Percentiles rank a stretch among this genome's conserved stretches.
These are phyloP conservation scores for Cosmia pyralina DNA, from an alignment of 2,888 invertebrate species.

Conservation along the genomic window DNA sequence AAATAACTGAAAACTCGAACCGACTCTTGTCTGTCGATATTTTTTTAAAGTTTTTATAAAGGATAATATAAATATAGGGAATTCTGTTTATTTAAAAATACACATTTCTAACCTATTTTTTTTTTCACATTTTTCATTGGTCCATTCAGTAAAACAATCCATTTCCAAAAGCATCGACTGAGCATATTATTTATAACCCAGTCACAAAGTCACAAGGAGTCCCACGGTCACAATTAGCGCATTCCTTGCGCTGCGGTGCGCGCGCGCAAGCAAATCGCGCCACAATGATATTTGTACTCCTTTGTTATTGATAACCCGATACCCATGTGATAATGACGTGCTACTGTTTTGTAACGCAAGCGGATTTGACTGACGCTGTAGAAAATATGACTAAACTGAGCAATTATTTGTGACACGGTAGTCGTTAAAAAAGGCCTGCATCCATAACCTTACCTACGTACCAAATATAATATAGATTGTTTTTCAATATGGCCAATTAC, in stretches of 20 bases:
- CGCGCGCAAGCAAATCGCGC: slow-evolving; percentile 52
- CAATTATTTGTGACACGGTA: too few relatives aligned
- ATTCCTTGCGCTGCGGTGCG: slow-evolving; percentile 44
- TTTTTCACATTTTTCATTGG: too few relatives aligned
- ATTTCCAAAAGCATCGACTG: neutral
- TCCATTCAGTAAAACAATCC: neutral
- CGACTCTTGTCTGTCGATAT: neutral
- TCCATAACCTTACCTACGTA: too few relatives aligned
- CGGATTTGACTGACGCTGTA: slow-evolving; percentile 5
- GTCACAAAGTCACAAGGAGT: slow-evolving; percentile 19
- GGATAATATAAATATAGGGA: neutral
- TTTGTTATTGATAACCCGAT: slow-evolving; percentile 63
- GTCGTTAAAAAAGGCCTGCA: too few relatives aligned
- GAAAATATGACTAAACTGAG: slow-evolving; percentile 17
- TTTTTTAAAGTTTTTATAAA: neutral
- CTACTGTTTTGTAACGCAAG: slow-evolving; percentile 39
- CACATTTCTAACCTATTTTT: neutral
- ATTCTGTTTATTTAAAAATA: neutral
- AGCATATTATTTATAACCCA: slow-evolving; percentile 1
- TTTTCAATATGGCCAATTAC: too few relatives aligned
- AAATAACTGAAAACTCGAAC: neutral
- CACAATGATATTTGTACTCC: slow-evolving; percentile 62
- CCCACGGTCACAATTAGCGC: slow-evolving; percentile 61
- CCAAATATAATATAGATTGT: too few relatives aligned
- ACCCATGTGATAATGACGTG: slow-evolving; percentile 55